Percentiles rank a stretch among this genome's conserved stretches.
Evolutionary conservation across 2,888 invertebrate genomes (phyloP).

Genomic region (Theristus sp.): DNA sequence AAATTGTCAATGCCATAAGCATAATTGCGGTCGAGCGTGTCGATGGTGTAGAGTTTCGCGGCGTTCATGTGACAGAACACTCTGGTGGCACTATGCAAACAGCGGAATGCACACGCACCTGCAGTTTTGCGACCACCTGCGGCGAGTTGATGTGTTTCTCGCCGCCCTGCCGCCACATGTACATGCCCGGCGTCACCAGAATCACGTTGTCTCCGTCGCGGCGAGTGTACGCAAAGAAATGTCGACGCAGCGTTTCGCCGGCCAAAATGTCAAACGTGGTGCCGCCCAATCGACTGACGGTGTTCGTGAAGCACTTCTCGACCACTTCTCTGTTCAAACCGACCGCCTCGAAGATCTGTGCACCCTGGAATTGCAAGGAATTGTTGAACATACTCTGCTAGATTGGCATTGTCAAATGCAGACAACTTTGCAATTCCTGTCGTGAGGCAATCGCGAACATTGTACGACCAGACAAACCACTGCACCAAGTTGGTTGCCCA

Average conservation of each 20-base stretch:
- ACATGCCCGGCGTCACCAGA: slow-evolving; percentile 69
- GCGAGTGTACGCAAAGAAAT: slow-evolving; percentile 9
- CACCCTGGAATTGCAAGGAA: slow-evolving; percentile 42
- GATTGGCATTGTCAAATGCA: too few species aligned
- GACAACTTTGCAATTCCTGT: not conserved
- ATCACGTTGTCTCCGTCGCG: slow-evolving; percentile 47
- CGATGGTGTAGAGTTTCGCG: too few species aligned
- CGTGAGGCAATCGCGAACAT: too few species aligned
- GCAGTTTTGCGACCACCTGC: slow-evolving; percentile 53
- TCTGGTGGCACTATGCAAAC: too few species aligned
- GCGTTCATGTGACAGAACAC: too few species aligned
- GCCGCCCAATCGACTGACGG: slow-evolving; percentile 60
- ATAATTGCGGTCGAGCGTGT: too few species aligned
- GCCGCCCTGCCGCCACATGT: slow-evolving; percentile 73
- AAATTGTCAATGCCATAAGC: too few species aligned
- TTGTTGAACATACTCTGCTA: slow-evolving; percentile 1
- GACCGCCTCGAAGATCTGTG: slow-evolving; percentile 97
- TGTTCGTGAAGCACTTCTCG: slow-evolving; percentile 72
- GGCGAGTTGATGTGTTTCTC: slow-evolving; percentile 97
- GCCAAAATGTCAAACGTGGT: slow-evolving; percentile 70
- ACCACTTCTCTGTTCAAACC: slow-evolving; percentile 78
- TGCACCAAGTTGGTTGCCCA: not conserved
- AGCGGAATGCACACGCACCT: too few species aligned
- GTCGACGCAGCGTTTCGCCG: slow-evolving; percentile 41
- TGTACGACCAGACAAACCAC: not conserved